Base-by-base conservation (phyloP, 2,888 invertebrate species). In the Zygothrica quintamaculata region DNA sequence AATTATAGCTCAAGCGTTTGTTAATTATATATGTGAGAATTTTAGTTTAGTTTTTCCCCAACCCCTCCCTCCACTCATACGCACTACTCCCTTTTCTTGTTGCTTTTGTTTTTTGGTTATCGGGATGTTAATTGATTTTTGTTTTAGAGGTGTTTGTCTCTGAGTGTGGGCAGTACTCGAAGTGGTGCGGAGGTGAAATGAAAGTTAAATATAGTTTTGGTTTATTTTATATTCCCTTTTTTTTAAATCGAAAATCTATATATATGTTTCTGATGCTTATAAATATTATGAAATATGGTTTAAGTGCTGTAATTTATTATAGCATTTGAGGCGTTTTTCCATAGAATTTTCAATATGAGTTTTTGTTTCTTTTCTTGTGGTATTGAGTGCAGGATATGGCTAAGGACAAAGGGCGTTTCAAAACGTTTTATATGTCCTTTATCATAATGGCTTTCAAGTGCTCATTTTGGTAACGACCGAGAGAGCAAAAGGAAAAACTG, bases 21-120 rank as follows among this genome's bases (percentile, higher is more conserved):
- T 46, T 58, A 72, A 56, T 72, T 67, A 52, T 58, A 64, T 12
- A 55, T 33, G 1, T 40, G 34, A 13, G 11, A 12, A 11, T 8
- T 8, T n/a, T n/a, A n/a, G 9, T 34, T 34, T 2, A 11, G 11
- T 34, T 34, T 12, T 29, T 29, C n/a, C 9, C n/a, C n/a, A n/a
- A n/a, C n/a, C n/a, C n/a, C n/a, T n/a, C n/a, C n/a, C n/a, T n/a
- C n/a, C n/a, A n/a, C n/a, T n/a, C n/a, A n/a, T n/a, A n/a, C n/a
- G n/a, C n/a, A n/a, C n/a, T n/a, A n/a, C n/a, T n/a, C n/a, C 9
- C 29, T 29, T 29, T 9, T 29, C 5, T n/a, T 29, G 29, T 29
- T 5, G n/a, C 5, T 22, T 22, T 22, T 22, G 5, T 22, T 22
- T 2, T 22, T 5, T 3, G 18, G 18, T 3, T 22, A 5, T 22